A percentile compares a stretch with the other conserved stretches of the same genome.
Evolutionary conservation across 2,888 invertebrate genomes (phyloP).

Genomic region (Frankliniella fusca): DNA sequence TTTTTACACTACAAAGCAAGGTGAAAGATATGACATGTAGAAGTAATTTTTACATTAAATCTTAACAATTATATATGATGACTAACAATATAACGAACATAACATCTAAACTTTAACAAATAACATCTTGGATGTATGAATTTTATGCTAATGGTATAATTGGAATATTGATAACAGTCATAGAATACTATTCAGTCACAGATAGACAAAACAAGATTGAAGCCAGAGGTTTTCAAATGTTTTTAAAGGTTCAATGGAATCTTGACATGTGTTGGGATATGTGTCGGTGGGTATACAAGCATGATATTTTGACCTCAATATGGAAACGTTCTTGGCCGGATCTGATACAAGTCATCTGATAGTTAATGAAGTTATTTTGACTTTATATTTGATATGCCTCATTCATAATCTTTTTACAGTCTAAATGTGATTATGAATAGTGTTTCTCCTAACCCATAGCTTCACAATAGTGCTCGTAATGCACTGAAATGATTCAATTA

Average conservation of each 20-base stretch:
- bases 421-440: constrained; percentile 26
- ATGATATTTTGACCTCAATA: constrained; percentile 21
- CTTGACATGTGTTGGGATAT: constrained; percentile 24
- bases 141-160: constrained; percentile 18
- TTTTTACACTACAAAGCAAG: neutral
- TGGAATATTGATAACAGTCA: constrained; percentile 17
- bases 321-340: constrained; percentile 22
- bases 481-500: neutral
- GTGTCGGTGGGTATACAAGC: constrained; percentile 16
- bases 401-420: constrained; percentile 25
- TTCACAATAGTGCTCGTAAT: neutral
- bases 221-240: neutral
- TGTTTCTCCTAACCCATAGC: constrained; percentile 3
- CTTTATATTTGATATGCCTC: constrained; percentile 11
- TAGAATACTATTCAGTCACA: constrained; percentile 29
- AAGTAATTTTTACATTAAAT: neutral
- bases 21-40: constrained; percentile 22
- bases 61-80: neutral
- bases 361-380: constrained; percentile 27
- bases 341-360: constrained; percentile 16
- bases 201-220: constrained; percentile 23
- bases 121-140: constrained; percentile 17
- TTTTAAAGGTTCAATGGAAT: neutral
- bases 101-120: constrained; percentile 18
- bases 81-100: neutral